Evolutionary conservation across 2,797 vertebrate genomes (phyloP).

Genomic region (Amazona finschi): DNA sequence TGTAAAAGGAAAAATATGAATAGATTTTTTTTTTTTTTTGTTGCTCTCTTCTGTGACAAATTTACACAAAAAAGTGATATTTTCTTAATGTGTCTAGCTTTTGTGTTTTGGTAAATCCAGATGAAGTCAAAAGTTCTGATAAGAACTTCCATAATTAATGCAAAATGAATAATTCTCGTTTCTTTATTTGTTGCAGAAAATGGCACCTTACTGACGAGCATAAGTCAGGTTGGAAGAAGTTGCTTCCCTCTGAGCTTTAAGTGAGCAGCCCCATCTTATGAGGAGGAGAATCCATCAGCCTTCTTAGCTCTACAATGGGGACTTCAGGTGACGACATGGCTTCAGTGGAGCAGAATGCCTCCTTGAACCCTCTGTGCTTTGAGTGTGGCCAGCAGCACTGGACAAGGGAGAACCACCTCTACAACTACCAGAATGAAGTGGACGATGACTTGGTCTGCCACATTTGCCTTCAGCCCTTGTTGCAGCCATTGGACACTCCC

Average conservation of each 20-base stretch:
- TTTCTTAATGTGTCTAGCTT: neutral
- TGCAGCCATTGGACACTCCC: conserved; percentile 95
- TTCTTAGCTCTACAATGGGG: conserved; percentile 79
- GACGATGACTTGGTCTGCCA: conserved; percentile 98
- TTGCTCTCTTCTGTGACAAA: neutral
- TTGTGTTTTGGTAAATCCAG: neutral
- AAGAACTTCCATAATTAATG: neutral
- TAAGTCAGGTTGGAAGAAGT: neutral
- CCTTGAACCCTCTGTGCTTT: conserved; percentile 87
- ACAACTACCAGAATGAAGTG: conserved; percentile 96
- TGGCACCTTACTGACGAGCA: neutral
- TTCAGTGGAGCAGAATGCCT: conserved; percentile 82
- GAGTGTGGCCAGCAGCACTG: conserved; percentile 97
- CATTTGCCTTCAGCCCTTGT: conserved; percentile 97
- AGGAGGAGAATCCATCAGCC: neutral
- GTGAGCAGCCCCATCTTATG: neutral
- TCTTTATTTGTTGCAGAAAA: conserved; percentile 55
- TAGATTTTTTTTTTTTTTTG: neutral
- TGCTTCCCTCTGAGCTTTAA: neutral
- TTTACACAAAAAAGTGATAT: neutral
- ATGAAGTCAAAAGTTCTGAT: neutral
- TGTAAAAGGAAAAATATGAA: neutral
- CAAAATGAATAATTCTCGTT: neutral
- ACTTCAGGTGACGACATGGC: conserved; percentile 87
- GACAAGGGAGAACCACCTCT: conserved; percentile 94